Conservation (phyloP, 2,888 invertebrate genomes). For the Dioctria linearis region DNA sequence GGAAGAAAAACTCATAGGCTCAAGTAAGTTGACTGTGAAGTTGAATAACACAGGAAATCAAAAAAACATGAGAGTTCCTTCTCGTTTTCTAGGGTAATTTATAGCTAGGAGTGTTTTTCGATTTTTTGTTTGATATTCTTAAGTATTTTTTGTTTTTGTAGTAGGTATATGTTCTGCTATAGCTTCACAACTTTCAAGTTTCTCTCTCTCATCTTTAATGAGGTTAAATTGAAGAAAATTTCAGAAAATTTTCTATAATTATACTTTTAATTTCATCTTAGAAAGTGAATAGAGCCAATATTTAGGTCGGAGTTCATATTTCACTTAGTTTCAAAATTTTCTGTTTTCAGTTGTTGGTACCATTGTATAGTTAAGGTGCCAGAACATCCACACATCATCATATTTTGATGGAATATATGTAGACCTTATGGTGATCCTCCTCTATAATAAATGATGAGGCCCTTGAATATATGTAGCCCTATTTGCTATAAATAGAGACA, state of each 20-base stretch:
- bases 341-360: too few relatives aligned
- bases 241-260: background rate
- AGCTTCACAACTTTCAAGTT: background rate
- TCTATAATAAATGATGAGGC: too few relatives aligned
- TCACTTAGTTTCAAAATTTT: too few relatives aligned
- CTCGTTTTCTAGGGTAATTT: constrained; percentile 31
- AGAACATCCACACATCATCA: too few relatives aligned
- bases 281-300: too few relatives aligned
- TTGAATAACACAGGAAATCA: constrained; percentile 40
- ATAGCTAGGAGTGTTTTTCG: constrained; percentile 22
- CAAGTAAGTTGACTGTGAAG: constrained; percentile 43
- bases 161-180: background rate
- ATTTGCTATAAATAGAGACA: too few relatives aligned
- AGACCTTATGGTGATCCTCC: too few relatives aligned
- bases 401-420: too few relatives aligned
- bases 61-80: constrained; percentile 28
- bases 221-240: background rate
- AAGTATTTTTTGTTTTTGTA: background rate
- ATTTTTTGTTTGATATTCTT: constrained; percentile 18
- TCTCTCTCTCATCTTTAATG: background rate
- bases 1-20: constrained; percentile 48
- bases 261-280: too few relatives aligned
- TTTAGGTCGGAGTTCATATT: too few relatives aligned
- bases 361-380: too few relatives aligned
- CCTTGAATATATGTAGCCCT: too few relatives aligned